Base-by-base conservation (phyloP, 1,140 invertebrate species). In the Coelopa frigida region DNA sequence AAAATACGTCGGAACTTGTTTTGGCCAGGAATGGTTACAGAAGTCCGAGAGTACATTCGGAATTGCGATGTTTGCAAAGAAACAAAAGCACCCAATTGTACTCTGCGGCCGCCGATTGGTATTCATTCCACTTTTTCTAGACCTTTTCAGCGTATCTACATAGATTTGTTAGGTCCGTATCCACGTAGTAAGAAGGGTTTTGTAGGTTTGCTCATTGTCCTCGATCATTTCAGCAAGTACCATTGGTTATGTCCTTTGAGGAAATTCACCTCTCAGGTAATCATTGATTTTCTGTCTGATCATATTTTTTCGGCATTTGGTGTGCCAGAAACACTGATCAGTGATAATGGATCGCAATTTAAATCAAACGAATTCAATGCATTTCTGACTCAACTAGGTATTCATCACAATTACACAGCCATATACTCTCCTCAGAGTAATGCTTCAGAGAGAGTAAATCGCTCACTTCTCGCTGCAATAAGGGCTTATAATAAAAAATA, bases 141-240 rank as follows among this genome's bases (percentile, higher is more conserved):
- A 10, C 38, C 51, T 6, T 52, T 52, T 31, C 48, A 52, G 18
- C 35, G 48, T 14, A 17, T 50, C 10, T 50, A 39, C 49, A 49
- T 52, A 5, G 46, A 52, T 39, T 22, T 52, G 2, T 10, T 52
- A 10, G 47, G 50, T 22, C 47, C 50, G 1, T 52, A 45, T 17
- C 50, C 47, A 2, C 20, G 40, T 18, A 48, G 41, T 21, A 48
- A 36, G 14, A 2, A 41, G 20, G 46, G 46, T 1, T 3, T 40
- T 41, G 42, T 52, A 3, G 49, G 49, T 3, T 17, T 47, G 11
- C 35, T 51, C 8, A 42, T 45, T 3, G 36, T 49, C 3, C 23
- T 52, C 10, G 35, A 52, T 37, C 44, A 50, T 4, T 35, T 48
- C 5, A 40, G 35, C 14, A 40, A 47, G 33, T 47, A 18, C 11